phyloP scores from a whole-genome alignment of 2,113 vertebrate species.

The Passer montanus region DNA sequence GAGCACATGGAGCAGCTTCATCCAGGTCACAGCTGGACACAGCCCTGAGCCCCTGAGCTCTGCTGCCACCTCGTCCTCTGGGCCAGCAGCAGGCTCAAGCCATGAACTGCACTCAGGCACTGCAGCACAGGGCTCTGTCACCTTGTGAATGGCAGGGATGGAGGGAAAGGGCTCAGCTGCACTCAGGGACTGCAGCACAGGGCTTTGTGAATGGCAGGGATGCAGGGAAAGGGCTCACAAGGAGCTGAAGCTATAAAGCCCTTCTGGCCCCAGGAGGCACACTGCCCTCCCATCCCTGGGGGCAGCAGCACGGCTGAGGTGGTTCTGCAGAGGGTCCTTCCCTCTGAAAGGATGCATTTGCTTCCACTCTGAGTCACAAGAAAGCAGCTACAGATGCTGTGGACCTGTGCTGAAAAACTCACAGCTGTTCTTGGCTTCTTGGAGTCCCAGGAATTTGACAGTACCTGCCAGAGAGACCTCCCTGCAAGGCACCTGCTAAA shows the following conservation, averaged over 20 bases:
- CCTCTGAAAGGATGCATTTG: neutral
- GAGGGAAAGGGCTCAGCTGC: neutral
- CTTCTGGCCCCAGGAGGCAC: neutral
- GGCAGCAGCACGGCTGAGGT: neutral
- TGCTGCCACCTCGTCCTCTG: neutral
- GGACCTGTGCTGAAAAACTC: neutral
- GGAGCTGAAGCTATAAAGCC: neutral
- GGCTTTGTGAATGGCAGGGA: fast-evolving
- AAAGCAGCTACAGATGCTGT: neutral
- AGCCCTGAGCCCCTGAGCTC: neutral
- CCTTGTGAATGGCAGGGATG: neutral
- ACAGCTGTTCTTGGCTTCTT: neutral
- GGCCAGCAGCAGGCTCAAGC: neutral
- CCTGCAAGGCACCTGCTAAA: neutral
- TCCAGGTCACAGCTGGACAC: neutral
- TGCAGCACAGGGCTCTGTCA: fast-evolving
- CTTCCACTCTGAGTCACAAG: neutral
- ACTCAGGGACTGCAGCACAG: fast-evolving
- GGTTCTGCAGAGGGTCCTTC: neutral
- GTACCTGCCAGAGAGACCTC: neutral
- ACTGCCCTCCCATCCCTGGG: neutral
- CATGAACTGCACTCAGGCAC: neutral
- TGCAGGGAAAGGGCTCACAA: neutral
- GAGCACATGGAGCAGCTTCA: neutral
- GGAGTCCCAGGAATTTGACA: neutral